Base-by-base conservation (phyloP, 2,888 invertebrate species). In the Oeneis ivallda region DNA sequence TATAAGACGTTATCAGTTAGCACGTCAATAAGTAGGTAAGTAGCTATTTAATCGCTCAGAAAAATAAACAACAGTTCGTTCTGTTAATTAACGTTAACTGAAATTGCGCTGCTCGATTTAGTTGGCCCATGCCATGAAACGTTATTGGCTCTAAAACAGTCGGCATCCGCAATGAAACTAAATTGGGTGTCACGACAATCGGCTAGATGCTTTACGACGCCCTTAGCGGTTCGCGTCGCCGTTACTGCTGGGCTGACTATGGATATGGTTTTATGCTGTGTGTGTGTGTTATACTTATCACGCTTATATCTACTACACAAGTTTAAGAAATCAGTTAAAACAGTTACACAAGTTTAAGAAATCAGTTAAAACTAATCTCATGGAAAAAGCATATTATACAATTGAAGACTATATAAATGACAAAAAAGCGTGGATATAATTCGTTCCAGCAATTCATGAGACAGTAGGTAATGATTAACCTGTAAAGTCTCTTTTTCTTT, bases 131-230 rank as follows among this genome's bases (percentile, higher is more conserved):
- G 15, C 8, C 10, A 37, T 53, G 34, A 34, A 39, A 41, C 41
- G 17, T 56, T 56, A 56, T 56, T 19, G 41, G 39, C 41, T 13
- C 7, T 56, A 61, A 68, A 74, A 70, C 69, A 71, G 45, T 47
- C 43, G 43, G 58, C 32, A 45, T 45, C 45, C 15, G 45, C 58
- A 32, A 58, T 58, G 58, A 58, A 45, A 58, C 9, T 34, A 58
- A 58, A 58, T 58, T 58, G 45, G 45, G 45, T 53, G 62, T 43
- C 58, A n/a, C 53, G 17, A 26, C 43, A 62, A 62, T 62, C 45
- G 54, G 54, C 45, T 43, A 6, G 53, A 45, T 43, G 17, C 43
- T 62, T 62, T 60, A 60, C 62, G 53, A 54, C 41, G 32, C 52
- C 52, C 41, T 62, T 54, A 62, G 53, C 19, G 52, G 34, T 34